Conservation (phyloP, 2,113 vertebrate genomes). For the Microcebus ravelobensis region DNA sequence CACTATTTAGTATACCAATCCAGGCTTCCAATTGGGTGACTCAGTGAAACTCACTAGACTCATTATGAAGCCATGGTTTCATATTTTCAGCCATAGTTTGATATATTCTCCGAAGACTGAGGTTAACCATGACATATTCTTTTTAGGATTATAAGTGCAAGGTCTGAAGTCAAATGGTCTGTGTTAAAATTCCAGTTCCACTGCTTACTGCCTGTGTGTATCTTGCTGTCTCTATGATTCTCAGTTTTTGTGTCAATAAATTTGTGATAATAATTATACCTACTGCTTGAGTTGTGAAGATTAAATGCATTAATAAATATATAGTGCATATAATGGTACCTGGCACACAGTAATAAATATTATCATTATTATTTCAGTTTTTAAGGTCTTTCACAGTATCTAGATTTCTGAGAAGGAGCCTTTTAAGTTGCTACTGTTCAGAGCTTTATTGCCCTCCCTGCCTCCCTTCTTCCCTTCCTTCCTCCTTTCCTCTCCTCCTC, state of each 20-base stretch:
- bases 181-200: background rate
- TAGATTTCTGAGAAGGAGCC: background rate
- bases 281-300: background rate
- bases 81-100: slow-evolving; percentile 1
- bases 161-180: background rate
- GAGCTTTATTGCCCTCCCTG: background rate
- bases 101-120: background rate
- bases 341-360: background rate
- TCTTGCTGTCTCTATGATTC: background rate
- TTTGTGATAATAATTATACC: slow-evolving; percentile 21
- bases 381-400: background rate
- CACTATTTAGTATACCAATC: slow-evolving; percentile 39
- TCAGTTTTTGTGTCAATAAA: background rate
- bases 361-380: background rate
- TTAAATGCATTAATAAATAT: background rate
- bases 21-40: background rate
- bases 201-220: background rate
- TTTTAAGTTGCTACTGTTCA: background rate
- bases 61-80: slow-evolving; percentile 10
- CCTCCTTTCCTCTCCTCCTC: background rate
- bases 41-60: slow-evolving; percentile 20
- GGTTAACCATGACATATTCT: background rate
- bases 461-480: background rate
- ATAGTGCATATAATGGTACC: background rate
- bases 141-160: background rate